Conservation (phyloP, 2,797 vertebrate genomes). For the Premnoplex brunnescens region DNA sequence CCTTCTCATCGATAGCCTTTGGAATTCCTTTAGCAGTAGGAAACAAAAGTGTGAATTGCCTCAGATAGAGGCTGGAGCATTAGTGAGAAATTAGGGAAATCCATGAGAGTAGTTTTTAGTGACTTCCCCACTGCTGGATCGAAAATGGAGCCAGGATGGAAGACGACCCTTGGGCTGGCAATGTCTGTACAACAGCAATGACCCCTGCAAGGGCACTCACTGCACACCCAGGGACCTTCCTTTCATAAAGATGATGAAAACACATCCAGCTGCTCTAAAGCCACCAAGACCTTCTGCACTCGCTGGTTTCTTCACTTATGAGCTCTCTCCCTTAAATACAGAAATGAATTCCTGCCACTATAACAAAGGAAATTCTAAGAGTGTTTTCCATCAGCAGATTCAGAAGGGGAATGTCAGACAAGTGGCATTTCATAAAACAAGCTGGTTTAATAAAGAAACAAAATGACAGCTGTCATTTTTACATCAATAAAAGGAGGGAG, state of each 20-base stretch:
- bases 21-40: neutral
- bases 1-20: neutral
- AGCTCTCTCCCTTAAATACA: neutral
- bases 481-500: accelerated
- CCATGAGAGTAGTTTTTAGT: neutral
- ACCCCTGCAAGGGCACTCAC: neutral
- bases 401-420: neutral
- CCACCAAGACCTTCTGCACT: neutral
- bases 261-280: neutral
- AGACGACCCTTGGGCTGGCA: neutral
- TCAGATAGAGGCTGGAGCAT: neutral
- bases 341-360: neutral
- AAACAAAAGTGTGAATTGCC: neutral
- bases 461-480: neutral
- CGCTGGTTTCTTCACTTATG: neutral
- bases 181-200: neutral
- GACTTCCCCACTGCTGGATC: neutral
- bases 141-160: neutral
- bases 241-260: neutral
- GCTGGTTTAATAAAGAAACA: neutral
- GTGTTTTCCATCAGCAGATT: neutral
- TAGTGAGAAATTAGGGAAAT: neutral
- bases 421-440: neutral
- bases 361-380: neutral
- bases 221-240: neutral